These are phyloP conservation scores for Beris morrisii DNA, from an alignment of 2,888 invertebrate genomes.

Conservation along the genomic window DNA sequence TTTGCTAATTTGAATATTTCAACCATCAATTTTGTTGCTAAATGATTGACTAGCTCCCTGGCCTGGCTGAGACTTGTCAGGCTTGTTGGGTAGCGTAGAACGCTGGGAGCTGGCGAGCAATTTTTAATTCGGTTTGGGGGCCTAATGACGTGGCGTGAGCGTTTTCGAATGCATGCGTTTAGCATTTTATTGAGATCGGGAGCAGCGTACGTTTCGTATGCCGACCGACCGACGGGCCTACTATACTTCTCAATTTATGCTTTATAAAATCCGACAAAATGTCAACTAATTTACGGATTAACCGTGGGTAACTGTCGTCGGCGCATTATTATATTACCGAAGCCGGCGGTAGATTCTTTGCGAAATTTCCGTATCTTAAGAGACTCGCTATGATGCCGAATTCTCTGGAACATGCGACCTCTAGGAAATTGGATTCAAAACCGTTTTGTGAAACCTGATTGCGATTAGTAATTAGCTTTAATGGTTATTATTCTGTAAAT, in stretches of 20 bases:
- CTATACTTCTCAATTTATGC: slow-evolving; percentile 27
- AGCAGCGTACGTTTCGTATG: neutral
- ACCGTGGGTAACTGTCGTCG: slow-evolving; percentile 25
- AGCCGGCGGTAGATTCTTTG: too few species aligned
- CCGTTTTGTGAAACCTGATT: too few species aligned
- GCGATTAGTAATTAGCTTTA: too few species aligned
- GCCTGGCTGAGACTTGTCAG: slow-evolving; percentile 20
- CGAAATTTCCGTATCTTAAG: too few species aligned
- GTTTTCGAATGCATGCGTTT: slow-evolving; percentile 34
- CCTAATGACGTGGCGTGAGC: slow-evolving; percentile 9
- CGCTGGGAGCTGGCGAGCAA: neutral
- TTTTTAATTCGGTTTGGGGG: slow-evolving; percentile 16
- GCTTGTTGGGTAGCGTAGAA: too few species aligned
- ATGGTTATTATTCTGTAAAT: too few species aligned
- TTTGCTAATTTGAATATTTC: slow-evolving; percentile 38
- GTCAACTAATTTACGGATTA: slow-evolving; percentile 36
- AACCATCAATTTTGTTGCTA: slow-evolving; percentile 38
- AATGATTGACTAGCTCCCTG: slow-evolving; percentile 39
- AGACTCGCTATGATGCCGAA: too few species aligned
- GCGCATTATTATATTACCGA: slow-evolving; percentile 12
- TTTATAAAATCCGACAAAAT: slow-evolving; percentile 31
- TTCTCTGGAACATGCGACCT: too few species aligned
- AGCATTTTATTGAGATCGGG: slow-evolving; percentile 32
- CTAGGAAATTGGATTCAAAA: too few species aligned
- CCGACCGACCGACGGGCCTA: slow-evolving; percentile 1